Percentiles rank a stretch among this genome's conserved stretches.
phyloP scores from a whole-genome alignment of 2,113 vertebrate species.

The Abramis brama region DNA sequence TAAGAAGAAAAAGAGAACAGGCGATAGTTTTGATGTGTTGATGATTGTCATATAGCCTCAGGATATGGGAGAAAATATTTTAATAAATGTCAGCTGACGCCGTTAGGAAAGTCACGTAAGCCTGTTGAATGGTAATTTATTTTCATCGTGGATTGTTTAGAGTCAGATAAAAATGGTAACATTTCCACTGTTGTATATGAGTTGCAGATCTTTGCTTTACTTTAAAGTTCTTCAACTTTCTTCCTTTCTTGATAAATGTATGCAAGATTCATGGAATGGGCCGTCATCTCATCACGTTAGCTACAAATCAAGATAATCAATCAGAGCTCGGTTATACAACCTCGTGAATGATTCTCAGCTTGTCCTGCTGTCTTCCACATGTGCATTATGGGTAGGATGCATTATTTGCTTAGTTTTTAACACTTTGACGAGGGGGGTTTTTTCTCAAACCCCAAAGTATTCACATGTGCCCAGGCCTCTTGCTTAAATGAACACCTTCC shows the following conservation, averaged over 20 bases:
- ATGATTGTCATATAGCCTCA: background rate
- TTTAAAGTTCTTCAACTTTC: constrained; percentile 18
- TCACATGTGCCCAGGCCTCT: constrained; percentile 5
- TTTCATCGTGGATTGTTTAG: constrained; percentile 1
- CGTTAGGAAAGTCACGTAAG: background rate
- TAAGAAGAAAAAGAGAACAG: background rate
- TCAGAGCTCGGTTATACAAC: background rate
- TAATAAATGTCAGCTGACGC: background rate
- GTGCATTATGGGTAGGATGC: background rate
- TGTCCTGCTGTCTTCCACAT: constrained; percentile 12
- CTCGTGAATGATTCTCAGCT: background rate
- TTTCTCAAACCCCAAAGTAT: constrained; percentile 30
- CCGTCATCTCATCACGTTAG: background rate
- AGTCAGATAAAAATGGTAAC: constrained; percentile 10
- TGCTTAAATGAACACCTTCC: constrained; percentile 47
- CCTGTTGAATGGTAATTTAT: background rate
- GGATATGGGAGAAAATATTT: background rate
- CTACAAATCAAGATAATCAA: constrained; percentile 20
- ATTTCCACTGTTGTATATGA: constrained; percentile 15
- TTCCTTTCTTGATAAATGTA: background rate
- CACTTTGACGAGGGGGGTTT: background rate
- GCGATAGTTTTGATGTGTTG: background rate
- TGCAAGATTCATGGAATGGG: background rate
- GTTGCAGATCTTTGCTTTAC: constrained; percentile 12
- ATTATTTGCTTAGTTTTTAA: constrained; percentile 7